phyloP scores from a whole-genome alignment of 2,113 vertebrate species.

The Setophaga petechia region DNA sequence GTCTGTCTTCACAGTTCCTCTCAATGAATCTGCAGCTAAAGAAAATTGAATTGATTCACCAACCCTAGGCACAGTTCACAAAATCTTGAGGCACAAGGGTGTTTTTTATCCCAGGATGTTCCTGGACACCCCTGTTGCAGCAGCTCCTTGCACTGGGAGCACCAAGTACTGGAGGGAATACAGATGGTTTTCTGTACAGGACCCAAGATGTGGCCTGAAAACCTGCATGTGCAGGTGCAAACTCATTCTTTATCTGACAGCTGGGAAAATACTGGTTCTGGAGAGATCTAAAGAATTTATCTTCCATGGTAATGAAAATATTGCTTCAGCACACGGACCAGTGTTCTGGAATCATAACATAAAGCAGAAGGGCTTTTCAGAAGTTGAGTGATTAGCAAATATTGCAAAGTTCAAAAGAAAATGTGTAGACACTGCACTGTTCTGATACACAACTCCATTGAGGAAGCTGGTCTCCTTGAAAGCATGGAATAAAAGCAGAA shows the following conservation, averaged over 20 bases:
- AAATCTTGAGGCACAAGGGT: fast-evolving
- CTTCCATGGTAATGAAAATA: background rate
- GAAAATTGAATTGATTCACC: background rate
- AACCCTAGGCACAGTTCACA: background rate
- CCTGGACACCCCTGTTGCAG: background rate
- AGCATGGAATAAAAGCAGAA: background rate
- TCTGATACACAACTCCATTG: background rate
- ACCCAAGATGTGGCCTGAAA: background rate
- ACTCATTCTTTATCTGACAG: background rate
- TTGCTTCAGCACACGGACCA: background rate
- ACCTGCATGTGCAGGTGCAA: background rate
- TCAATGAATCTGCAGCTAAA: background rate
- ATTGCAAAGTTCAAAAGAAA: background rate
- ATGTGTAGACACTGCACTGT: background rate
- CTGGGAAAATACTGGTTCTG: background rate
- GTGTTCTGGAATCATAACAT: background rate
- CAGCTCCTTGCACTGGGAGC: background rate
- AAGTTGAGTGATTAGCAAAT: background rate
- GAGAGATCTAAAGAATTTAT: background rate
- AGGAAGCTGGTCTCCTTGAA: background rate
- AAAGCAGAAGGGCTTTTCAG: background rate
- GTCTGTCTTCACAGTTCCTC: background rate
- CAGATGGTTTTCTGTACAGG: background rate
- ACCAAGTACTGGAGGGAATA: background rate
- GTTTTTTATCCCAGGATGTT: background rate